Evolutionary conservation across 2,888 invertebrate genomes (phyloP).

Genomic region (Drosophila antonietae): DNA sequence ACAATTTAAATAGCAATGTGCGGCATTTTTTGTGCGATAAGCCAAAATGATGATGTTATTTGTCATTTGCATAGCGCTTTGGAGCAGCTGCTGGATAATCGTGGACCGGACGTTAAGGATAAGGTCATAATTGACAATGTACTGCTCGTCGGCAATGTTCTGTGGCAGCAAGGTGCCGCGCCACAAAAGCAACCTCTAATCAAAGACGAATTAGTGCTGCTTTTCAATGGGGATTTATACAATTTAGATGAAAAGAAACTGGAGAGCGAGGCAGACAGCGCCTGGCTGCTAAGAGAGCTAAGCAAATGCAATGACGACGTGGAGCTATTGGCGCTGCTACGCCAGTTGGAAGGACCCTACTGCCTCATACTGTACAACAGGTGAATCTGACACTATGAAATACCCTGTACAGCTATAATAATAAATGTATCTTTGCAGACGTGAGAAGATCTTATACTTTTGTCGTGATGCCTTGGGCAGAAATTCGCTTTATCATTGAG

Average conservation of each 20-base stretch:
- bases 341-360: conserved; percentile 91
- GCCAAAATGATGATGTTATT: conserved; percentile 7
- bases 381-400: conserved; percentile 1
- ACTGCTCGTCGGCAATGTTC: conserved; percentile 86
- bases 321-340: conserved; percentile 85
- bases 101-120: conserved; percentile 55
- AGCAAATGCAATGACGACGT: conserved; percentile 59
- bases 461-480: conserved; percentile 94
- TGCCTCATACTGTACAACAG: conserved; percentile 91
- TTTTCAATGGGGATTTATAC: conserved; percentile 97
- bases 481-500: conserved; percentile 92
- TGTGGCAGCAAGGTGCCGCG: conserved; percentile 93
- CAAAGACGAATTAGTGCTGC: conserved; percentile 87
- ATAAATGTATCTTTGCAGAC: conserved; percentile 52
- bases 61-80: conserved; percentile 29
- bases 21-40: conserved; percentile 61
- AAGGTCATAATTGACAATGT: conserved; percentile 35
- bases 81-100: conserved; percentile 44
- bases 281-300: conserved; percentile 66
- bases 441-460: conserved; percentile 88
- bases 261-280: conserved; percentile 64
- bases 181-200: conserved; percentile 89
- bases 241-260: conserved; percentile 83
- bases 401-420: background rate
- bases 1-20: conserved; percentile 51